Base-by-base conservation (phyloP, 2,888 invertebrate species). In the Trissolcus brochymenae region DNA sequence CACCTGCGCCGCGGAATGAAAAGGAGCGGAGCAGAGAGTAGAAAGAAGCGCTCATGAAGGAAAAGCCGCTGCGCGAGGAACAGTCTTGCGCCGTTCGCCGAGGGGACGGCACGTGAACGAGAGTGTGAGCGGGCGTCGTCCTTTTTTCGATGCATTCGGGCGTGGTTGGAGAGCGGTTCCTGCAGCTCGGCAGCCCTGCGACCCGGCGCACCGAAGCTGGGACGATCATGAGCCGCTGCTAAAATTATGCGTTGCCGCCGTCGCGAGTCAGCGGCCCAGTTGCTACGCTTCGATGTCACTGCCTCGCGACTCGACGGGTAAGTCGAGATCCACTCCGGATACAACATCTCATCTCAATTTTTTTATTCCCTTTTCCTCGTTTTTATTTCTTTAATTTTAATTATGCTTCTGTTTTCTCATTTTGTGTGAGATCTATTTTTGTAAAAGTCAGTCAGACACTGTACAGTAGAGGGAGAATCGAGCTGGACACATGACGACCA, bases 71-170 rank as follows among this genome's bases (percentile, higher is more conserved):
- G 60, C 60, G 60, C 68, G 62, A 46, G 40, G 16, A 14, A 14
- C 64, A 75, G 74, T 68, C 62, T 62, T 64, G 68, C 74, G 74
- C 74, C 49, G 62, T 68, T 64, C 74, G 57, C 53, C 74, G 74
- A 62, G 41, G 46, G 35, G 57, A 53, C 57, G 55, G 60, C 50
- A 65, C 64, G 40, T 43, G 25, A 51, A 17, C 51, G 57, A 25
- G 50, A 17, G 51, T 9, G 57, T 16, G 55, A 53, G 29, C 35
- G 70, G 35, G 57, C 56, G 57, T n/a, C 25, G 40, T 56, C 50
- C 50, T 61, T 51, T 13, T 51, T 66, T 73, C 73, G 61, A 73
- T 73, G 66, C 66, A 49, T 66, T 66, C 73, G 73, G 73, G 73
- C 66, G 73, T 73, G 73, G 73, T 73, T 73, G 60, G 35, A 13